Base-by-base conservation (phyloP, 2,888 invertebrate species). In the Coecobrya sp. region DNA sequence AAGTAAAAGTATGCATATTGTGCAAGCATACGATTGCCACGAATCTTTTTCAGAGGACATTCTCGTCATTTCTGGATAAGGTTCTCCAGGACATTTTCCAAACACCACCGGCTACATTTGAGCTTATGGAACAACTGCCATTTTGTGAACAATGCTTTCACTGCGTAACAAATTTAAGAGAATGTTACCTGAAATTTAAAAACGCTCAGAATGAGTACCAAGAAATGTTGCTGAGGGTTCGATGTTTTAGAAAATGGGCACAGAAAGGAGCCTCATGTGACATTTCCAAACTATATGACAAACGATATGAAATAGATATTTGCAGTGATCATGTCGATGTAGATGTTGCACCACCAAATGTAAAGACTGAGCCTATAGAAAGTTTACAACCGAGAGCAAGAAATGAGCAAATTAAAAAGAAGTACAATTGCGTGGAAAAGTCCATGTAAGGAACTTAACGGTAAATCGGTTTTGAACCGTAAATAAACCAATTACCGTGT, bases 101-200 rank as follows among this genome's bases (percentile, higher is more conserved):
- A 11, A 7, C 7, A 73, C 2, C 4, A 7, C 4, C 19, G 27
- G 2, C 27, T 42, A 1, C 42, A 42, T 7, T 19, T 10, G 16
- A 2, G 19, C 42, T 73, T 19, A 22, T 19, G 4, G 7, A 19
- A 59, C 3, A 25, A 73, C 7, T 27, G 52, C 0, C 1, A 13
- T 82, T 82, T 13, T 82, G 82, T 42, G 19, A 30, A 55, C 82
- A n/a, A n/a, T 82, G 82, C 10, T 62, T 45, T n/a, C n/a, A 45
- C 10, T 42, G 0, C n/a, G n/a, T 85, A 27, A 3, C 0, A 16
- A 4, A 85, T 45, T 49, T 85, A 7, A 13, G 36, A 16, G n/a
- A 5, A 5, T 68, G 68, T 42, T 85, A 85, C n/a, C 0, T 45
- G 16, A 22, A 65, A 65, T 45, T 49, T 45, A 11, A 45, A 45